Evolutionary conservation across 2,888 invertebrate species (phyloP).

Genomic region (Aleiodes leptofemur): DNA sequence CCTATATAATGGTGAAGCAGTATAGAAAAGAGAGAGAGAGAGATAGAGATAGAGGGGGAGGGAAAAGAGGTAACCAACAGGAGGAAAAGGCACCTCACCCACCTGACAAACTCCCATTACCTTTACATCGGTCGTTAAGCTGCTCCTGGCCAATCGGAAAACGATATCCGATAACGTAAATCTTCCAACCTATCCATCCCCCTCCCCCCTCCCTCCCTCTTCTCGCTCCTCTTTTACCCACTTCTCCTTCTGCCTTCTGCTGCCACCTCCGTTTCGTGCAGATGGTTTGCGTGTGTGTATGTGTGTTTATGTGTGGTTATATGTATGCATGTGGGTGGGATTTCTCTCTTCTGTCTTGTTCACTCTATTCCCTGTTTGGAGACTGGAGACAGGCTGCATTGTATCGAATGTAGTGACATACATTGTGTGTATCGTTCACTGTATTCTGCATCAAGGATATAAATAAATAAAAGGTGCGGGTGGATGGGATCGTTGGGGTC

Average conservation of each 20-base stretch:
- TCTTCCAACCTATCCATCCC: slow-evolving; percentile 51
- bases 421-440: slow-evolving; percentile 6
- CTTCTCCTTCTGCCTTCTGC: neutral
- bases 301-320: slow-evolving; percentile 18
- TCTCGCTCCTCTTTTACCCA: slow-evolving; percentile 37
- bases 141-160: slow-evolving; percentile 66
- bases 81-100: slow-evolving; percentile 48
- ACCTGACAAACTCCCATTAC: slow-evolving; percentile 66
- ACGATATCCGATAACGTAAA: slow-evolving; percentile 70
- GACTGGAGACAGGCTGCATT: slow-evolving; percentile 21
- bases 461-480: slow-evolving; percentile 32
- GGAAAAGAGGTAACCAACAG: slow-evolving; percentile 18
- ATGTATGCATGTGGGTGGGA: neutral
- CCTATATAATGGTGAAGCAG: slow-evolving; percentile 18
- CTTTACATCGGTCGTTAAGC: slow-evolving; percentile 64
- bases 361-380: slow-evolving; percentile 19
- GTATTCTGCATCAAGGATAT: slow-evolving; percentile 37
- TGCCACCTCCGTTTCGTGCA: slow-evolving; percentile 3
- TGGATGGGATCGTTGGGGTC: slow-evolving; percentile 4
- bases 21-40: slow-evolving; percentile 11
- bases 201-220: slow-evolving; percentile 34
- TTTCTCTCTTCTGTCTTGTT: slow-evolving; percentile 26
- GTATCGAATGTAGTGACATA: slow-evolving; percentile 28
- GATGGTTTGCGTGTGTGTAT: neutral
- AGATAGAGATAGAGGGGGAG: slow-evolving; percentile 8